Percentiles rank a stretch among this genome's conserved stretches.
These are phyloP conservation scores for Resseliella maxima DNA, from an alignment of 2,888 invertebrate species.

Conservation along the genomic window DNA sequence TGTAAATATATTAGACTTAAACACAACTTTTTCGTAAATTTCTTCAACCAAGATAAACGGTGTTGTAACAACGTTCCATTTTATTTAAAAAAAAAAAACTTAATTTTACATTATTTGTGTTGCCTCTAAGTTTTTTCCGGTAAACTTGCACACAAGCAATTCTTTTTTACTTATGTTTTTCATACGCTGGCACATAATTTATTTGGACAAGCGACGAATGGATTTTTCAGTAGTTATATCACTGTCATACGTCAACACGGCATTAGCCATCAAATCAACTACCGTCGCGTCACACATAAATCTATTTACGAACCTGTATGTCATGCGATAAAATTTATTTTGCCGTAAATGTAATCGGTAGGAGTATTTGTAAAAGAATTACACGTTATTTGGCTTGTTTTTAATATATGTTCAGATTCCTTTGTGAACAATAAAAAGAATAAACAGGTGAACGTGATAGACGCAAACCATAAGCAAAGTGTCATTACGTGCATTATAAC, in stretches of 20 bases:
- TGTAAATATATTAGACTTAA: not conserved
- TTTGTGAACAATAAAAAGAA: not conserved
- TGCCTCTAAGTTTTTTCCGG: not conserved
- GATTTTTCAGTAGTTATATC: not conserved
- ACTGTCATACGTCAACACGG: not conserved
- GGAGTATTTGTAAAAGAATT: not conserved
- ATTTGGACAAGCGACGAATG: not conserved
- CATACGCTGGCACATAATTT: not conserved
- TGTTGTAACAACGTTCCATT: not conserved
- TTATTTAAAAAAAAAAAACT: not conserved
- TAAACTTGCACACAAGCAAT: not conserved
- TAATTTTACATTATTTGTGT: not conserved
- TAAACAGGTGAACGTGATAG: not conserved
- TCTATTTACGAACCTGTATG: not conserved
- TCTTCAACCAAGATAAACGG: not conserved
- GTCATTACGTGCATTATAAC: not conserved
- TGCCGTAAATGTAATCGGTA: constrained; percentile 5
- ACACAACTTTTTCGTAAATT: not conserved
- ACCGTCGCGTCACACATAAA: constrained; percentile 23
- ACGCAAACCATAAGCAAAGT: not conserved
- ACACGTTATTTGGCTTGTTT: not conserved
- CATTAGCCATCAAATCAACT: constrained; percentile 34
- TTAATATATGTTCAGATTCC: not conserved
- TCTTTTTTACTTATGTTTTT: not conserved
- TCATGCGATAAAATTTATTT: constrained; percentile 34